These are phyloP conservation scores for Tragopan temminckii DNA, from an alignment of 2,797 vertebrate genomes.

Conservation along the genomic window DNA sequence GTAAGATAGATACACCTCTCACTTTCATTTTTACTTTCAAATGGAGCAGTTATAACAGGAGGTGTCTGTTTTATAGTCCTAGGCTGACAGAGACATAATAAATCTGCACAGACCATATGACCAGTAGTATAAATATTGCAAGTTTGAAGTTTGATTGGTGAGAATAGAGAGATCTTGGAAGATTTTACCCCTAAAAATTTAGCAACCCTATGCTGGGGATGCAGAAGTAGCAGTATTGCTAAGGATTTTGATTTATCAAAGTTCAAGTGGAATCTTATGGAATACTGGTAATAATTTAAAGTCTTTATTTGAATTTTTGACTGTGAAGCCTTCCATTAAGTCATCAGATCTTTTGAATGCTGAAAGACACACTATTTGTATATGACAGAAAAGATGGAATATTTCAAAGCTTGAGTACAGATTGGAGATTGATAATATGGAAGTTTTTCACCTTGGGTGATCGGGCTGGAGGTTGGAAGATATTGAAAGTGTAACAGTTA, in stretches of 20 bases:
- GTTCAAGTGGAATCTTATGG: not conserved
- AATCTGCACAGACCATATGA: not conserved
- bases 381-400: not conserved
- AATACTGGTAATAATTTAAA: not conserved
- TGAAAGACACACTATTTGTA: not conserved
- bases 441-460: not conserved
- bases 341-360: not conserved
- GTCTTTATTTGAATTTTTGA: not conserved
- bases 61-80: not conserved
- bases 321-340: not conserved
- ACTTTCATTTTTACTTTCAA: not conserved
- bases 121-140: not conserved
- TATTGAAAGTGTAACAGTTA: not conserved
- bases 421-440: not conserved
- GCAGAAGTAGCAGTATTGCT: not conserved
- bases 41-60: not conserved
- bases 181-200: not conserved
- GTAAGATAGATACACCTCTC: not conserved
- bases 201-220: not conserved
- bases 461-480: not conserved
- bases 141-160: not conserved
- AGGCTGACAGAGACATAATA: not conserved
- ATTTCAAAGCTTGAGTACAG: not conserved
- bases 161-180: not conserved
- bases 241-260: not conserved